Evolutionary conservation across 35 echinoderm and acorn worm genomes (phyloP).

Genomic region (Strongylocentrotus purpuratus): DNA sequence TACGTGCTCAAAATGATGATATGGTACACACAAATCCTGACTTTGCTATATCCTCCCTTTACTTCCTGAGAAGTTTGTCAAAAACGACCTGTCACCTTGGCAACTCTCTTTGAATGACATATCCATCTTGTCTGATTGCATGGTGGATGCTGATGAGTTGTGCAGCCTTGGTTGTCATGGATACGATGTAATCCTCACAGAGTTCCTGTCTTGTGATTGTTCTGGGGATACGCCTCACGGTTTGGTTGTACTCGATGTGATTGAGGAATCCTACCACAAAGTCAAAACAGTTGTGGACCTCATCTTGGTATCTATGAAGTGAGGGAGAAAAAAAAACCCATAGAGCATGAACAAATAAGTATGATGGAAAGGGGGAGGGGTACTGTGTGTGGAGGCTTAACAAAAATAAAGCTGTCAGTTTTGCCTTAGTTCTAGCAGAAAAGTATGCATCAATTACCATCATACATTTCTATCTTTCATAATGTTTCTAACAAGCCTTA

Average conservation of each 20-base stretch:
- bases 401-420: too few relatives aligned
- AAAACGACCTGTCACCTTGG: background rate
- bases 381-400: too few relatives aligned
- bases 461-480: too few relatives aligned
- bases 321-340: background rate
- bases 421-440: too few relatives aligned
- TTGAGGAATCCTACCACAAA: constrained; percentile 85
- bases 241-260: constrained; percentile 63
- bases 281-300: constrained; percentile 78
- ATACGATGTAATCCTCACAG: constrained; percentile 56
- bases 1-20: too few relatives aligned
- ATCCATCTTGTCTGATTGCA: constrained; percentile 44
- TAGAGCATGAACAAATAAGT: too few relatives aligned
- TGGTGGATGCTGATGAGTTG: constrained; percentile 61
- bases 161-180: constrained; percentile 62
- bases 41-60: too few relatives aligned
- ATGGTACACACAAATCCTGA: too few relatives aligned
- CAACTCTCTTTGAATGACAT: constrained; percentile 29
- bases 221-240: background rate
- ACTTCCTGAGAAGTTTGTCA: background rate
- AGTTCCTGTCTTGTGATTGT: constrained; percentile 61
- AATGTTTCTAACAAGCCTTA: too few relatives aligned
- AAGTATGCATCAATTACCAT: too few relatives aligned
- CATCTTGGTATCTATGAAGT: constrained; percentile 68
- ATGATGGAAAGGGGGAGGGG: background rate